Conservation (phyloP, 1,140 invertebrate genomes). For the Solenopsis invicta region DNA sequence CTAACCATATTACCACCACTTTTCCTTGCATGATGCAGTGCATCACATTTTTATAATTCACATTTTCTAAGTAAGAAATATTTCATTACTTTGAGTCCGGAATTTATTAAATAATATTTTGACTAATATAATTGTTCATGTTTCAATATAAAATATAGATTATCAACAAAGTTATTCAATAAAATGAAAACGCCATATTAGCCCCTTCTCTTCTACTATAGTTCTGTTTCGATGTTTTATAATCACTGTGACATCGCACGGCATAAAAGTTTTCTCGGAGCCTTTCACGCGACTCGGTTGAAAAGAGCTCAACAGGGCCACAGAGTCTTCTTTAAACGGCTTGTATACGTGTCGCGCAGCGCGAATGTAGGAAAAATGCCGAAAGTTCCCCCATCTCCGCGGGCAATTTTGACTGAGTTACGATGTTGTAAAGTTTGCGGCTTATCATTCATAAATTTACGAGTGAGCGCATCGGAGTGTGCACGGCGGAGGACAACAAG, state of each 20-base stretch:
- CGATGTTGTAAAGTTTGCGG: conserved; percentile 53
- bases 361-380: conserved; percentile 50
- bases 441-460: conserved; percentile 64
- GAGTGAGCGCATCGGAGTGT: conserved; percentile 37
- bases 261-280: conserved; percentile 5
- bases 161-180: too few species aligned
- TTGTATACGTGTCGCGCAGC: conserved; percentile 40
- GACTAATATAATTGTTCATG: too few species aligned
- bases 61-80: too few species aligned
- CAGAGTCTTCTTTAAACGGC: conserved; percentile 20
- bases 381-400: conserved; percentile 50
- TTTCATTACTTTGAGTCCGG: too few species aligned
- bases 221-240: neutral
- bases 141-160: too few species aligned
- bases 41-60: too few species aligned
- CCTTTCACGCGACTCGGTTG: neutral
- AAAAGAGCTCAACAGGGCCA: neutral
- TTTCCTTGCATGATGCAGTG: too few species aligned
- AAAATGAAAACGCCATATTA: too few species aligned
- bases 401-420: conserved; percentile 64
- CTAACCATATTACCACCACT: too few species aligned
- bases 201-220: too few species aligned
- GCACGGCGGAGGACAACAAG: conserved; percentile 30
- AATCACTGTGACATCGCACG: neutral
- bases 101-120: too few species aligned